A percentile compares a stretch with the other conserved stretches of the same genome.
phyloP scores from a whole-genome alignment of 2,888 invertebrate genomes.

The Caenorhabditis zanzibari region DNA sequence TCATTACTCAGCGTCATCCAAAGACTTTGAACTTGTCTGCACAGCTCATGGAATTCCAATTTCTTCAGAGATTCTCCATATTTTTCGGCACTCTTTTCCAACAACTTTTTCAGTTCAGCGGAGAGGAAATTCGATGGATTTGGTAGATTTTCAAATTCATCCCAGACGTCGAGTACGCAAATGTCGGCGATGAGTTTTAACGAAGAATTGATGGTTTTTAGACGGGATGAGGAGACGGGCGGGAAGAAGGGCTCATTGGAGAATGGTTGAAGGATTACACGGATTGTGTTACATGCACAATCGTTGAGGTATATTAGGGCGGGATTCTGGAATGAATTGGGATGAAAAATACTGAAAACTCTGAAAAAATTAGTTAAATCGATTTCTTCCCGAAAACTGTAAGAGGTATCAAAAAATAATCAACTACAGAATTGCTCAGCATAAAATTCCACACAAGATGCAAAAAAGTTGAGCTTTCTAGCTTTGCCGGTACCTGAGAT shows the following conservation, averaged over 20 bases:
- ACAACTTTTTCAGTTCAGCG: constrained; percentile 44
- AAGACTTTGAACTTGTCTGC: constrained; percentile 29
- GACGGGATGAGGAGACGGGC: constrained; percentile 46
- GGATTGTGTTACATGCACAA: constrained; percentile 52
- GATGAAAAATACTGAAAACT: too few species aligned
- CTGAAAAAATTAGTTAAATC: too few species aligned
- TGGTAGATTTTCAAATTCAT: constrained; percentile 45
- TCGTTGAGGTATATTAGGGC: constrained; percentile 54
- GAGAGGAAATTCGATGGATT: constrained; percentile 59
- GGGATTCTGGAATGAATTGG: constrained; percentile 31
- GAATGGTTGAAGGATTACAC: constrained; percentile 26
- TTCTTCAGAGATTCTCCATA: constrained; percentile 52
- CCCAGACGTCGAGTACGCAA: constrained; percentile 69
- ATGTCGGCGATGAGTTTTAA: constrained; percentile 68
- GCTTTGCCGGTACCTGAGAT: too few species aligned
- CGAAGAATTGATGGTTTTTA: constrained; percentile 66
- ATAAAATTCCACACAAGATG: too few species aligned
- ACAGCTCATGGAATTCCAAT: constrained; percentile 45
- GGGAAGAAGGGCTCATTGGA: constrained; percentile 57
- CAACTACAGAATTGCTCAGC: too few species aligned
- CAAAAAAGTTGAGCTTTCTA: too few species aligned
- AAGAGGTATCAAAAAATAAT: too few species aligned
- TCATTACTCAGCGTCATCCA: constrained; percentile 53
- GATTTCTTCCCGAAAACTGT: too few species aligned
- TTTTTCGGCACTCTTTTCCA: constrained; percentile 50